Conservation (phyloP, 2,888 invertebrate genomes). For the Pachycephus smyrnensis region DNA sequence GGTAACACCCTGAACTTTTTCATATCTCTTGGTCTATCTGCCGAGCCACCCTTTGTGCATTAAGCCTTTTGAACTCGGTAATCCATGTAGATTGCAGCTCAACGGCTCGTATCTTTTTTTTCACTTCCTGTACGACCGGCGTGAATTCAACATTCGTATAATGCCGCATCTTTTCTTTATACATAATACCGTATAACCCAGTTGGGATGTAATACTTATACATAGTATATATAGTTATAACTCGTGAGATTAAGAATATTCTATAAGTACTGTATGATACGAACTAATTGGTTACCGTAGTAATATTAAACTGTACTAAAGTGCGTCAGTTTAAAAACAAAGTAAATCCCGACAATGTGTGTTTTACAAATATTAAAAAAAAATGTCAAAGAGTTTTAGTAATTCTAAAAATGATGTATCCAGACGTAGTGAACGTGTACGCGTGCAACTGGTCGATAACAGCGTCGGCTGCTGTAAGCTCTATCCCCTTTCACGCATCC, state of each 20-base stretch:
- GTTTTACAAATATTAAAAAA: neutral
- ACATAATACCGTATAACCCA: neutral
- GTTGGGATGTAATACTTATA: neutral
- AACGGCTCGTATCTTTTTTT: constrained; percentile 20
- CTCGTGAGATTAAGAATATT: too few species aligned
- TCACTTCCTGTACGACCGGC: constrained; percentile 45
- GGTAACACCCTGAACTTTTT: neutral
- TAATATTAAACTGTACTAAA: too few species aligned
- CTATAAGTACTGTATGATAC: too few species aligned
- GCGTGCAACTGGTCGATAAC: constrained; percentile 57
- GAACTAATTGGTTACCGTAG: too few species aligned
- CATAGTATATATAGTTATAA: too few species aligned
- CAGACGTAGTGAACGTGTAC: constrained; percentile 34
- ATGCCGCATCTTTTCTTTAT: neutral
- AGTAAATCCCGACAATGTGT: too few species aligned
- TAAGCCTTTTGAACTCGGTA: constrained; percentile 38
- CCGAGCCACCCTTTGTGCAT: constrained; percentile 37
- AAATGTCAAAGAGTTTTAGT: neutral
- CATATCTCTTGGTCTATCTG: constrained; percentile 17
- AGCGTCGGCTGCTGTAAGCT: constrained; percentile 51
- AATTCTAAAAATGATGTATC: constrained; percentile 10
- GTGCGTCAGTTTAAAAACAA: too few species aligned
- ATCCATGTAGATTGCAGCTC: constrained; percentile 38
- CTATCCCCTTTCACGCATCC: constrained; percentile 41
- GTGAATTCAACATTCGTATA: constrained; percentile 16